Evolutionary conservation across 2,113 vertebrate genomes (phyloP).

Genomic region (Scortum barcoo): DNA sequence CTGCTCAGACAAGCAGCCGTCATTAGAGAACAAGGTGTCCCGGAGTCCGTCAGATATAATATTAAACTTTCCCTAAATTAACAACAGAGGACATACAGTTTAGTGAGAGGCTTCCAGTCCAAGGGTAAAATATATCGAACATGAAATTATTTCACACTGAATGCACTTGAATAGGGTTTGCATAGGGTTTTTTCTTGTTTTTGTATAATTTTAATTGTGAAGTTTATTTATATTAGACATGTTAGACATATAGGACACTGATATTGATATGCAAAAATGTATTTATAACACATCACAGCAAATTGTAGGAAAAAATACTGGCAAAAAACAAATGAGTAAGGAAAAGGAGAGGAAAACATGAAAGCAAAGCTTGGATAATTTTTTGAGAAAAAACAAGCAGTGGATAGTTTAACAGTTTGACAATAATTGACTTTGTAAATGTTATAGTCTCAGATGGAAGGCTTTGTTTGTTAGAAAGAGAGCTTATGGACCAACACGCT

Average conservation of each 20-base stretch:
- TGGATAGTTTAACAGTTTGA: not conserved
- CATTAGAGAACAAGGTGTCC: conserved; percentile 43
- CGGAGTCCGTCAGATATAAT: conserved; percentile 10
- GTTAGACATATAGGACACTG: no score
- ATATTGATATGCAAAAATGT: no score
- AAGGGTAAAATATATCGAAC: not conserved
- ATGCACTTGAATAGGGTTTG: not conserved
- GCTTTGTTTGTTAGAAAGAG: not conserved
- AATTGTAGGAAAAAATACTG: not conserved
- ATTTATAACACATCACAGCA: not conserved
- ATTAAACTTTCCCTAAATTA: not conserved
- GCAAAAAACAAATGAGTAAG: not conserved
- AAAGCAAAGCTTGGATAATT: not conserved
- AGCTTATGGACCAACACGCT: not conserved
- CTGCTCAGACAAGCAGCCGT: conserved; percentile 56
- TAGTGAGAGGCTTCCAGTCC: not conserved
- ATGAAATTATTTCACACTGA: not conserved
- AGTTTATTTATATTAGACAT: not conserved
- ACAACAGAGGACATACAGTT: not conserved
- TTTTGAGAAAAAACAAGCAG: not conserved
- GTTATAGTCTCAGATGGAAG: not conserved
- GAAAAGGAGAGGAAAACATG: not conserved
- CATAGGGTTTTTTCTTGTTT: not conserved
- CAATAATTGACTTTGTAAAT: not conserved
- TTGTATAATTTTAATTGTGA: not conserved